A percentile compares a stretch with the other conserved stretches of the same genome.
phyloP scores from a whole-genome alignment of 1,140 invertebrate genomes.

The Sminthurinus signatus region DNA sequence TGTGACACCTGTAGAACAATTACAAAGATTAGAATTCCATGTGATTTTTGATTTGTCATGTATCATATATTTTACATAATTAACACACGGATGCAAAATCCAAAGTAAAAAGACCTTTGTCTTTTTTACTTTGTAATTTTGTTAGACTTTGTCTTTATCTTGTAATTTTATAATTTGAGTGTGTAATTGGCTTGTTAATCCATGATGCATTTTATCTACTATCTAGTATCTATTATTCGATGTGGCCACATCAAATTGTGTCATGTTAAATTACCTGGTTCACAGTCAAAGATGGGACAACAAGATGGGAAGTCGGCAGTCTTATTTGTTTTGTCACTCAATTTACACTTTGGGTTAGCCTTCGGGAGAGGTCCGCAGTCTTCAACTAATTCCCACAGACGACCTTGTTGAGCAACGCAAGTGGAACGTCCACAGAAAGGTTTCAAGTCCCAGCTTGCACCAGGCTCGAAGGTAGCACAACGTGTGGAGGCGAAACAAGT shows the following conservation, averaged over 20 bases:
- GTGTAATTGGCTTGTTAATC: neutral
- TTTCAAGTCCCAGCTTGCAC: conserved; percentile 71
- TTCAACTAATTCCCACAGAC: conserved; percentile 70
- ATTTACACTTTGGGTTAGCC: conserved; percentile 77
- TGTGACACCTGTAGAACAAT: conserved; percentile 57
- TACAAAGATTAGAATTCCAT: neutral
- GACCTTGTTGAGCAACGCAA: conserved; percentile 57
- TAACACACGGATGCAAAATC: too few species aligned
- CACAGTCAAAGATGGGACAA: conserved; percentile 76
- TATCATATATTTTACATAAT: too few species aligned
- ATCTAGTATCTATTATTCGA: too few species aligned
- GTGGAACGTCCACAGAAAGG: conserved; percentile 82
- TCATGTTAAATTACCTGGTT: conserved; percentile 60
- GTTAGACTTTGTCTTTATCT: too few species aligned
- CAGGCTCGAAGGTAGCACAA: conserved; percentile 72
- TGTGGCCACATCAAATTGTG: too few species aligned
- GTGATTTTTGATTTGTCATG: too few species aligned
- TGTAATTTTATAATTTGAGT: neutral
- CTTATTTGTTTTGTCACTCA: conserved; percentile 77
- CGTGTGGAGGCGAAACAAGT: conserved; percentile 83
- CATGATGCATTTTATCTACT: too few species aligned
- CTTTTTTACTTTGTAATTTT: too few species aligned
- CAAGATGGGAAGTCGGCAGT: conserved; percentile 76
- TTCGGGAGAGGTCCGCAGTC: conserved; percentile 79
- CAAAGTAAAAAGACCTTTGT: too few species aligned